These are phyloP conservation scores for Helobdella robusta DNA, from an alignment of 2,888 invertebrate genomes.

Conservation along the genomic window DNA sequence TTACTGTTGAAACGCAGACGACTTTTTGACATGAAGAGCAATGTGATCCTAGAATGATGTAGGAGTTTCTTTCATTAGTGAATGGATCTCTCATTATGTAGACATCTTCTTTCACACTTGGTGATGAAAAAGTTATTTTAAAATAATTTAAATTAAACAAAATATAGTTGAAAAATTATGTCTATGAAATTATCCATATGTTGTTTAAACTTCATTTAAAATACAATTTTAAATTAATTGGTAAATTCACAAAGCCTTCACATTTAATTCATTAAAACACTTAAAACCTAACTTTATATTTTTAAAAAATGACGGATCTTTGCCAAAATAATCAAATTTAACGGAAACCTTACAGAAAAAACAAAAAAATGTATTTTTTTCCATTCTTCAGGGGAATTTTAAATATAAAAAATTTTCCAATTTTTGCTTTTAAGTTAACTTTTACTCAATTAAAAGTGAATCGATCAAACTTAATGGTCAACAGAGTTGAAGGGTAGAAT, in stretches of 20 bases:
- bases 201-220: too few relatives aligned
- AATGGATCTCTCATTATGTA: conserved; percentile 18
- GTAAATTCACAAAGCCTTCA: too few relatives aligned
- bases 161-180: neutral
- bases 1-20: conserved; percentile 12
- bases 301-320: conserved; percentile 4
- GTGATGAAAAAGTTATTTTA: neutral
- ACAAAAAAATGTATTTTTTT: conserved; percentile 1
- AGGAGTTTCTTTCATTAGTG: conserved; percentile 6
- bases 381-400: too few relatives aligned
- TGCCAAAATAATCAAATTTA: conserved; percentile 24
- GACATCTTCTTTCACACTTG: conserved; percentile 15
- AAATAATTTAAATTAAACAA: neutral
- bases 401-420: too few relatives aligned
- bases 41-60: conserved; percentile 14
- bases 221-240: too few relatives aligned
- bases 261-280: neutral
- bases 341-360: conserved; percentile 8
- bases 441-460: too few relatives aligned
- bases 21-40: neutral
- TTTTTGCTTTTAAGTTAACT: too few relatives aligned
- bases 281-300: conserved; percentile 14
- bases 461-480: too few relatives aligned
- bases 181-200: too few relatives aligned
- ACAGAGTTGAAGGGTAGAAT: too few relatives aligned